Conservation (phyloP, 2,797 vertebrate species). For the Ctenopoma kingsleyae region DNA sequence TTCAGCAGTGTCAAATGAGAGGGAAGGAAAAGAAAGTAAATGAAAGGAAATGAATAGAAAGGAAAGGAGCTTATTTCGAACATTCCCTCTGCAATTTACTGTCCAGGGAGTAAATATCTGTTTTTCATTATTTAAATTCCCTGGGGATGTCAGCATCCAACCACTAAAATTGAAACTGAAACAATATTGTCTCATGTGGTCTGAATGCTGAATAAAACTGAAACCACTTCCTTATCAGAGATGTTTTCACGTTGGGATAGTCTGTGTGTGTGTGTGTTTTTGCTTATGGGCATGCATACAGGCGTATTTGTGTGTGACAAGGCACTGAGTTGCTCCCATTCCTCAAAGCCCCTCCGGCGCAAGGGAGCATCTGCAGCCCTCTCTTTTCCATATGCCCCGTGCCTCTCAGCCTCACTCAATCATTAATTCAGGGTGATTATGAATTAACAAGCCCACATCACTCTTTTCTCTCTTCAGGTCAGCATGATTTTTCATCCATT, state of each 20-base stretch:
- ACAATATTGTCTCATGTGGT: constrained; percentile 24
- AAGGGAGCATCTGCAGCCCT: constrained; percentile 77
- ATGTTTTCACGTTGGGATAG: constrained; percentile 36
- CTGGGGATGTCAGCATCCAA: constrained; percentile 37
- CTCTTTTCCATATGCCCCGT: constrained; percentile 77
- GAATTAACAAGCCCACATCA: constrained; percentile 80
- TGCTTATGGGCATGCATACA: constrained; percentile 44
- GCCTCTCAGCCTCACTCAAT: constrained; percentile 78
- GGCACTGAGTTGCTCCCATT: constrained; percentile 63
- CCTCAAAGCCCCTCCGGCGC: constrained; percentile 59
- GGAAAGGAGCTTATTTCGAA: constrained; percentile 13
- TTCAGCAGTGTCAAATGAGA: background rate
- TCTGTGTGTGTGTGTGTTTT: constrained; percentile 28
- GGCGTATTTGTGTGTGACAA: constrained; percentile 55
- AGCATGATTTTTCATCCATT: constrained; percentile 29
- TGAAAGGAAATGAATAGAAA: constrained; percentile 9
- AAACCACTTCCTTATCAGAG: constrained; percentile 40
- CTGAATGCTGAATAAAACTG: constrained; percentile 48
- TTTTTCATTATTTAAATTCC: constrained; percentile 61
- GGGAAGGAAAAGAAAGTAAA: background rate
- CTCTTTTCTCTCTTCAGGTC: constrained; percentile 49
- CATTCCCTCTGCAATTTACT: constrained; percentile 33
- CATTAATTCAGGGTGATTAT: constrained; percentile 83
- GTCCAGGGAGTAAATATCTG: constrained; percentile 56
- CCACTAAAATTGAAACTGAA: constrained; percentile 34